These are phyloP conservation scores for Sialis fuliginosa DNA, from an alignment of 2,888 invertebrate genomes.

Conservation along the genomic window DNA sequence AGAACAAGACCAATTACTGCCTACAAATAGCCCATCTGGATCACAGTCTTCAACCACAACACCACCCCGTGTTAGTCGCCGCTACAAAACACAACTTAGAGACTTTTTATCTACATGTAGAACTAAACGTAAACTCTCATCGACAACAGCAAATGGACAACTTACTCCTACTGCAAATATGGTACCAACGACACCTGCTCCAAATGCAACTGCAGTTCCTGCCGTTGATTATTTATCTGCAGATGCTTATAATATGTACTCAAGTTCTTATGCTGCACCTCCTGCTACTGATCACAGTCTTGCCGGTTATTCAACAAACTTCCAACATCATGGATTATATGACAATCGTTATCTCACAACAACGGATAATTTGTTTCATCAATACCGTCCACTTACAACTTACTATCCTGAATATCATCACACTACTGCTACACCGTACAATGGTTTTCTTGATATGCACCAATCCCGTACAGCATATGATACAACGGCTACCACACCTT, in stretches of 20 bases:
- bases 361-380: constrained; percentile 76
- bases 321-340: constrained; percentile 37
- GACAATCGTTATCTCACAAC: constrained; percentile 48
- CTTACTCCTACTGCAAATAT: constrained; percentile 21
- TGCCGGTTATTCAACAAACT: constrained; percentile 43
- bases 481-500: constrained; percentile 21
- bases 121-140: constrained; percentile 50
- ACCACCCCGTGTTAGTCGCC: constrained; percentile 65
- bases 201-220: constrained; percentile 33
- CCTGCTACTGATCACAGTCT: constrained; percentile 42
- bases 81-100: constrained; percentile 84
- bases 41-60: constrained; percentile 33
- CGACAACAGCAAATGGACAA: constrained; percentile 18
- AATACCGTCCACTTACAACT: constrained; percentile 71
- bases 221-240: constrained; percentile 49
- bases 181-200: constrained; percentile 33
- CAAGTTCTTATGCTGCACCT: constrained; percentile 59
- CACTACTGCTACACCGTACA: constrained; percentile 44
- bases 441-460: constrained; percentile 62
- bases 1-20: constrained; percentile 60
- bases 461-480: constrained; percentile 46
- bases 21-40: constrained; percentile 37
- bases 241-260: constrained; percentile 68
- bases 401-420: constrained; percentile 68
- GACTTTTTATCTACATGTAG: constrained; percentile 88